A percentile compares a stretch with the other conserved stretches of the same genome.
Evolutionary conservation across 2,888 invertebrate species (phyloP).

Genomic region (Leucoma salicis): DNA sequence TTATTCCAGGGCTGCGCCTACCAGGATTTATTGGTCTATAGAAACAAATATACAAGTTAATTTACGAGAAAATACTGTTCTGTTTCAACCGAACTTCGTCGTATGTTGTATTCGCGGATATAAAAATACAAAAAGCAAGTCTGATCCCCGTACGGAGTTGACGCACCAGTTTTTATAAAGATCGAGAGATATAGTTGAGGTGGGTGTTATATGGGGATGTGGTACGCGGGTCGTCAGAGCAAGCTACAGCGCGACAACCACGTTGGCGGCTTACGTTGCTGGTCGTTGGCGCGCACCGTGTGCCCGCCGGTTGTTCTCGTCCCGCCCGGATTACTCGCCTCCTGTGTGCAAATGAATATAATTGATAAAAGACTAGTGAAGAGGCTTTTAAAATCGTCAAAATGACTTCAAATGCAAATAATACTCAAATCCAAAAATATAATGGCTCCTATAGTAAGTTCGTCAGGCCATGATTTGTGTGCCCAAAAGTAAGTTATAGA

Average conservation of each 20-base stretch:
- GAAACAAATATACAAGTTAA: constrained; percentile 64
- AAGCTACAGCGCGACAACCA: constrained; percentile 94
- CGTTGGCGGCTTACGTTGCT: constrained; percentile 90
- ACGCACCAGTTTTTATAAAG: constrained; percentile 60
- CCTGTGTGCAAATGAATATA: constrained; percentile 83
- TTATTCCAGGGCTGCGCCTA: too few relatives aligned
- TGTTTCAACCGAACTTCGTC: constrained; percentile 45
- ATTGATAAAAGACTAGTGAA: too few relatives aligned
- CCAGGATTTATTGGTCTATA: too few relatives aligned
- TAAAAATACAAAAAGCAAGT: constrained; percentile 81
- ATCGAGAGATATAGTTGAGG: constrained; percentile 73
- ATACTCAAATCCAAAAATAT: too few relatives aligned
- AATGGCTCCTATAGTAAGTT: too few relatives aligned
- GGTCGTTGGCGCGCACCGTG: constrained; percentile 89
- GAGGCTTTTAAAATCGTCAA: too few relatives aligned
- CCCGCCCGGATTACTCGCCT: constrained; percentile 93
- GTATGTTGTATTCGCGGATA: constrained; percentile 61
- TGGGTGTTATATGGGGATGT: constrained; percentile 41
- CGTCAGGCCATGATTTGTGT: too few relatives aligned
- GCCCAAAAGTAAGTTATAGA: too few relatives aligned
- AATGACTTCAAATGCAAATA: too few relatives aligned
- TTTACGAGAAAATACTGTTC: constrained; percentile 71
- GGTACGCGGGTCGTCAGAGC: constrained; percentile 86
- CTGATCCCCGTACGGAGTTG: constrained; percentile 54
- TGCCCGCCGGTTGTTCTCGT: constrained; percentile 88